A percentile compares a stretch with the other conserved stretches of the same genome.
These are phyloP conservation scores for Garra rufa DNA, from an alignment of 2,113 vertebrate genomes.

Conservation along the genomic window DNA sequence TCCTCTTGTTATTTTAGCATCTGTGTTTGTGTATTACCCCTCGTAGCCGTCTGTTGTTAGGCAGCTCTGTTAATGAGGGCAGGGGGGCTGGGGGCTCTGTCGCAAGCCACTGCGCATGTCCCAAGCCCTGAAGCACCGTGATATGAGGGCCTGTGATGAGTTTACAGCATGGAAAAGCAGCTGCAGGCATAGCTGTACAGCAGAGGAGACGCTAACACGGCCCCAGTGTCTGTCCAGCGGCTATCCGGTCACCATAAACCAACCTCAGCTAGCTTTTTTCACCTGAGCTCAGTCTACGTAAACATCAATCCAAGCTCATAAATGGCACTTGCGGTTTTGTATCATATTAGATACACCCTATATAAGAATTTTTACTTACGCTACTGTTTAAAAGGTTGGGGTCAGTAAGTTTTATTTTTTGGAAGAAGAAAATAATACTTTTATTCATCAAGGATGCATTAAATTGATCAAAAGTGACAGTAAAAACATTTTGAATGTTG, in stretches of 20 bases:
- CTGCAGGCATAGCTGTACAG: slow-evolving; percentile 39
- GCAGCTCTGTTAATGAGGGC: slow-evolving; percentile 13
- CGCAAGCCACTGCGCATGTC: slow-evolving; percentile 30
- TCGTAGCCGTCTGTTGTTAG: slow-evolving; percentile 10
- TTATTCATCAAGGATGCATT: background rate
- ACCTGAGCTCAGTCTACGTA: background rate
- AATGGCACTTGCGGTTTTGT: background rate
- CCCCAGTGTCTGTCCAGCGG: background rate
- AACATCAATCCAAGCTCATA: background rate
- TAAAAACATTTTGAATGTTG: too few relatives aligned
- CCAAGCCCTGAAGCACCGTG: slow-evolving; percentile 17
- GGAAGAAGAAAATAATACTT: background rate
- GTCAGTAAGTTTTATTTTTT: background rate
- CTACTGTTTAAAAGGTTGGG: background rate
- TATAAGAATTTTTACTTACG: background rate
- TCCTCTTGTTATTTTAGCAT: slow-evolving; percentile 25
- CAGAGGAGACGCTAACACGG: slow-evolving; percentile 10
- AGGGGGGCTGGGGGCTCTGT: background rate
- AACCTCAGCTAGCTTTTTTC: slow-evolving; percentile 7
- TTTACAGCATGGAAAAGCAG: slow-evolving; percentile 65
- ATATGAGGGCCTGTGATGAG: slow-evolving; percentile 59
- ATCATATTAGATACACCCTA: background rate
- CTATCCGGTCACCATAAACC: background rate
- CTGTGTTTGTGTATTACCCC: background rate
- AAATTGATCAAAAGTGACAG: background rate